A percentile compares a stretch with the other conserved stretches of the same genome.
phyloP scores from a whole-genome alignment of 2,113 vertebrate species.

The Chionis minor region DNA sequence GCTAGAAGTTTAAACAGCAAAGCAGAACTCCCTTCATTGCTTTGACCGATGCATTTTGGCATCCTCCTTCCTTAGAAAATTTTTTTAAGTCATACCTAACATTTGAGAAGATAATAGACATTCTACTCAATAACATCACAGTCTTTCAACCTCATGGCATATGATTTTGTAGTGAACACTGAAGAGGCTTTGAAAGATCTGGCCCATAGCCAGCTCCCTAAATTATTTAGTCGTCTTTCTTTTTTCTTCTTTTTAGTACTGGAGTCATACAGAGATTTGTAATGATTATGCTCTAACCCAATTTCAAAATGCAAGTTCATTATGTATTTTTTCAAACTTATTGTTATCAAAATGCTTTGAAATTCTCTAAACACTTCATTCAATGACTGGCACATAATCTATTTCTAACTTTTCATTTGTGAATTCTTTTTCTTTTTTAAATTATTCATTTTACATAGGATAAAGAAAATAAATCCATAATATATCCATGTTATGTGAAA shows the following conservation, averaged over 20 bases:
- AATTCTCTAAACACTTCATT: neutral
- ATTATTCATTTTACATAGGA: neutral
- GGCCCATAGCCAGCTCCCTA: neutral
- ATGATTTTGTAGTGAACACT: neutral
- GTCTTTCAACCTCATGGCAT: neutral
- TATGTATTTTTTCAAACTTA: neutral
- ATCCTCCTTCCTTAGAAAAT: neutral
- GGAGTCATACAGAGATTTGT: neutral
- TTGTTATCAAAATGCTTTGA: neutral
- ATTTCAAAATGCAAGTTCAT: neutral
- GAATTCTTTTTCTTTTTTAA: neutral
- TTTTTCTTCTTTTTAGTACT: neutral
- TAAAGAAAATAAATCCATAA: neutral
- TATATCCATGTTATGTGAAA: neutral
- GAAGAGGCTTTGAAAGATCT: neutral
- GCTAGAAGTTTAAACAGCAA: neutral
- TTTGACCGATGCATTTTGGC: neutral
- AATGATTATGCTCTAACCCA: neutral
- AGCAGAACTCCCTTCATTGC: conserved; percentile 20
- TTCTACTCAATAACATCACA: neutral
- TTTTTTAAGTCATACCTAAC: neutral
- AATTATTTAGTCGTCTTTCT: neutral
- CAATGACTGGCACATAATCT: neutral
- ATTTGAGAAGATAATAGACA: neutral
- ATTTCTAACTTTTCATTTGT: neutral